These are phyloP conservation scores for Corythornis vintsioides DNA, from an alignment of 2,113 vertebrate species.

Conservation along the genomic window DNA sequence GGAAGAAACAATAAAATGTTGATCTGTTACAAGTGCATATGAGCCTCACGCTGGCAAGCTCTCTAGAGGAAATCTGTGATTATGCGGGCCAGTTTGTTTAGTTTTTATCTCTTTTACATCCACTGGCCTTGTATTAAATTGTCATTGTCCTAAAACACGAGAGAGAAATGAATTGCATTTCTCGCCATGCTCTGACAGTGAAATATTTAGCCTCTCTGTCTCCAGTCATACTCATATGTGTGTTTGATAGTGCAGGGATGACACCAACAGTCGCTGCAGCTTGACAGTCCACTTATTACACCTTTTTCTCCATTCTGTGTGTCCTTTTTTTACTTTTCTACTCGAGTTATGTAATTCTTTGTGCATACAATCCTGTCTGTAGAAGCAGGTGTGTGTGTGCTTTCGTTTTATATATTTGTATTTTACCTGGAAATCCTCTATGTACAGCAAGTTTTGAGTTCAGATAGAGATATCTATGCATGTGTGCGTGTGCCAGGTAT, in stretches of 20 bases:
- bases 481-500: not conserved
- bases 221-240: constrained; percentile 88
- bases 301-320: constrained; percentile 27
- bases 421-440: not conserved
- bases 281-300: constrained; percentile 64
- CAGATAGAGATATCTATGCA: not conserved
- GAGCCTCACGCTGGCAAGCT: constrained; percentile 59
- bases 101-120: constrained; percentile 85
- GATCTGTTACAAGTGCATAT: constrained; percentile 68
- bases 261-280: constrained; percentile 72
- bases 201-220: constrained; percentile 94
- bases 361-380: not conserved
- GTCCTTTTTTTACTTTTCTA: constrained; percentile 33
- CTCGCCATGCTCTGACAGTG: constrained; percentile 88
- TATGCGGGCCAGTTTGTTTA: constrained; percentile 75
- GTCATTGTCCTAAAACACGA: constrained; percentile 87
- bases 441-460: not conserved
- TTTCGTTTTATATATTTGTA: not conserved
- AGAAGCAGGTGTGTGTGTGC: not conserved
- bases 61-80: constrained; percentile 80
- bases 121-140: constrained; percentile 85
- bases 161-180: constrained; percentile 89
- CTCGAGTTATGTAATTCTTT: not conserved
- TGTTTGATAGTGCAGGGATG: constrained; percentile 79
- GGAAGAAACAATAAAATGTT: constrained; percentile 75